A percentile compares a stretch with the other conserved stretches of the same genome.
Conservation (phyloP, 2,888 invertebrate species). For the Sinotaia quadrata region DNA sequence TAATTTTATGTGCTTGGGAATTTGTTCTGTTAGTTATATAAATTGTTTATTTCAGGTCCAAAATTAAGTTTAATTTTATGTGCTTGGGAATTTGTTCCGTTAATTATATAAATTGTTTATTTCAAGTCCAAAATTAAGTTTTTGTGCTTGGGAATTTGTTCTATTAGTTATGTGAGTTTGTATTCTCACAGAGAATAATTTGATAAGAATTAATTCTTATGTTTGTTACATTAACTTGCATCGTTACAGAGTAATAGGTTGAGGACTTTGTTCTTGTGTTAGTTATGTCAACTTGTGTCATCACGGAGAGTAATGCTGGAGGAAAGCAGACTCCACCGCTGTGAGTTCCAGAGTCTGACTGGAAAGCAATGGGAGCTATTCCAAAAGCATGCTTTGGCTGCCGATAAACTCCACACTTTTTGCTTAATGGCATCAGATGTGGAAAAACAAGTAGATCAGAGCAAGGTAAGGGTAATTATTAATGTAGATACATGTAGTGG, state of each 20-base stretch:
- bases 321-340: slow-evolving; percentile 78
- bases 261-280: neutral
- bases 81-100: too few species aligned
- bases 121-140: too few species aligned
- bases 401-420: slow-evolving; percentile 45
- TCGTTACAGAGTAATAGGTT: neutral
- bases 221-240: neutral
- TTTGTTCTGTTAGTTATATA: too few species aligned
- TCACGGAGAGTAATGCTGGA: slow-evolving; percentile 78
- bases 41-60: too few species aligned
- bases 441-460: slow-evolving; percentile 85
- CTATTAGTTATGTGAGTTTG: neutral
- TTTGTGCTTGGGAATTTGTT: too few species aligned
- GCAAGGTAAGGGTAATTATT: slow-evolving; percentile 75
- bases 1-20: too few species aligned
- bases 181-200: neutral
- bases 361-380: slow-evolving; percentile 88
- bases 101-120: too few species aligned
- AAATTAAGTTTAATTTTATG: too few species aligned
- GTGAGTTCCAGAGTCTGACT: slow-evolving; percentile 83
- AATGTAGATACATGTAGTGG: too few species aligned
- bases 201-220: neutral
- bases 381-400: slow-evolving; percentile 75
- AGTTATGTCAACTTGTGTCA: slow-evolving; percentile 17
- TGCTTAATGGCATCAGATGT: slow-evolving; percentile 82